Evolutionary conservation across 2,888 invertebrate genomes (phyloP).

Genomic region (Polyommatus icarus): DNA sequence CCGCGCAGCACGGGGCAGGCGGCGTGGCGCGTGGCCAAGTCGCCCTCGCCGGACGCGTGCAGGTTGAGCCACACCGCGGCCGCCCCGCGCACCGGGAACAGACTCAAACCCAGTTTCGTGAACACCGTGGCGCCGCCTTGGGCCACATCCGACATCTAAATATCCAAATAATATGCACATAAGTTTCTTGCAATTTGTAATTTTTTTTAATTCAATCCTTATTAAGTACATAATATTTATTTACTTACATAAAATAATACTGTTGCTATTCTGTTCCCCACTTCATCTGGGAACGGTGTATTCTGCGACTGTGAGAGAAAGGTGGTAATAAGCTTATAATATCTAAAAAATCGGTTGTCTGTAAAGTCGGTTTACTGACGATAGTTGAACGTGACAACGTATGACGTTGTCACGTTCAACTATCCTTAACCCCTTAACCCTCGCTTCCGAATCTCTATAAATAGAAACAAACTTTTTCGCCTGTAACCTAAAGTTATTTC

Average conservation of each 20-base stretch:
- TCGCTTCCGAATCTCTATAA: too few relatives aligned
- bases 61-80: conserved; percentile 98
- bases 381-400: too few relatives aligned
- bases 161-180: neutral
- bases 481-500: too few relatives aligned
- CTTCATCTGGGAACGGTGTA: conserved; percentile 91
- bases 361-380: too few relatives aligned
- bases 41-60: conserved; percentile 94
- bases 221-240: neutral
- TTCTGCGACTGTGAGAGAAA: conserved; percentile 65
- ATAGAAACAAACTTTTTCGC: too few relatives aligned
- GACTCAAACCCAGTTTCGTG: conserved; percentile 89
- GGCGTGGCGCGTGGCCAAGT: conserved; percentile 94
- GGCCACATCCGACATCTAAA: conserved; percentile 96
- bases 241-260: conserved; percentile 94
- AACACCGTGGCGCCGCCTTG: conserved; percentile 99
- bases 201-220: neutral
- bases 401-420: too few relatives aligned
- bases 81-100: conserved; percentile 94
- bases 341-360: too few relatives aligned
- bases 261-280: conserved; percentile 99
- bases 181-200: neutral
- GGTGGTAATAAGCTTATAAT: neutral
- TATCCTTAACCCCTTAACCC: too few relatives aligned
- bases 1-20: conserved; percentile 98